Base-by-base conservation (phyloP, 2,888 invertebrate genomes). In the Seira sanloemensis region DNA sequence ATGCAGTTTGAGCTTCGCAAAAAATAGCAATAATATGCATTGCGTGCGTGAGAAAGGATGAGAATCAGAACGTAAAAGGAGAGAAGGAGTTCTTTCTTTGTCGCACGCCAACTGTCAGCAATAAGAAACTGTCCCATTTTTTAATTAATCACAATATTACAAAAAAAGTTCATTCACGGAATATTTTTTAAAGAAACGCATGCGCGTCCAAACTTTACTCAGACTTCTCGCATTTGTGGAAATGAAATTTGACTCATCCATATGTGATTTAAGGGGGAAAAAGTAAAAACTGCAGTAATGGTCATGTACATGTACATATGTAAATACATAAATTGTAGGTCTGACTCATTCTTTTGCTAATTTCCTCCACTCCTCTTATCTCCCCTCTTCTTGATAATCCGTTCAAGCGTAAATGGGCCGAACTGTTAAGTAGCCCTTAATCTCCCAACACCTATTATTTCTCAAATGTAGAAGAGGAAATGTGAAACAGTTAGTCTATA, bases 401-500 rank as follows among this genome's bases (percentile, higher is more conserved):
- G 73, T 80, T 80, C 58, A 80, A 74, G 74, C 78, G 72, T 72
- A 71, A 78, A 78, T 71, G 68, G 77, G 71, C 37, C 67, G 79
- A 80, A 80, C 71, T 71, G 73, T 73, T 67, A 74, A 73, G 54
- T 66, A 74, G 80, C 69, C 73, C 46, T 73, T 12, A 50, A 50
- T 50, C n/a, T 7, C 1, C 12, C 2, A 50, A 50, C 50, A 72
- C n/a, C n/a, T n/a, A 25, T 27, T 66, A 26, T 78, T 50, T 58
- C n/a, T 54, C 16, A 46, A 73, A 46, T 75, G 66, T 71, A 46
- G 68, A 74, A 81, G 75, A 69, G 80, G 80, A 81, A 81, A 75
- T 71, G 75, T 46, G 68, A n/a, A 81, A 81, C 80, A 81, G 80
- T 81, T 81, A 81, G 62, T 24, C 75, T 68, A 74, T 81, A 74